Percentiles rank a stretch among this genome's conserved stretches.
phyloP scores from a whole-genome alignment of 2,113 vertebrate genomes.

The Otus sunia region DNA sequence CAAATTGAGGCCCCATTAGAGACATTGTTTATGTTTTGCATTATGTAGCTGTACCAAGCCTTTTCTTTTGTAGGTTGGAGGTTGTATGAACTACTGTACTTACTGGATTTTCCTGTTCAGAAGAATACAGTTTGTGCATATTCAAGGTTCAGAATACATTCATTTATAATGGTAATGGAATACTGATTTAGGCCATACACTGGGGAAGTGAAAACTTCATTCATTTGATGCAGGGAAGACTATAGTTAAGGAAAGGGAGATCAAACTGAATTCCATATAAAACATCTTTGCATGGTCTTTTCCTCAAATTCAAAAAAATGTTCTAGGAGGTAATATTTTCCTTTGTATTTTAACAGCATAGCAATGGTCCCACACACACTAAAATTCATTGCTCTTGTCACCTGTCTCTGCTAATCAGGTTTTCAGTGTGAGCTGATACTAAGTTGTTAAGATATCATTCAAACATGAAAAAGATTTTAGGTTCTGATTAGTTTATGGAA shows the following conservation, averaged over 20 bases:
- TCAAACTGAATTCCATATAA: neutral
- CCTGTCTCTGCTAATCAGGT: constrained; percentile 25
- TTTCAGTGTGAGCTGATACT: neutral
- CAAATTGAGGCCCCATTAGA: neutral
- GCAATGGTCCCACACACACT: neutral
- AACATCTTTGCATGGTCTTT: neutral
- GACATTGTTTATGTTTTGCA: neutral
- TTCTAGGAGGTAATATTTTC: constrained; percentile 23
- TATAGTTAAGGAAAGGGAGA: neutral
- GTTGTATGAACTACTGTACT: neutral
- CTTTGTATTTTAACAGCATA: constrained; percentile 25
- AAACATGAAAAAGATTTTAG: neutral
- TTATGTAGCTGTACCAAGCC: neutral
- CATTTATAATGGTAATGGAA: neutral
- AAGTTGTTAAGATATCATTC: constrained; percentile 39
- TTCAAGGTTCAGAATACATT: neutral
- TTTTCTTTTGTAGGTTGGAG: neutral
- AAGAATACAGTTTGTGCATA: neutral
- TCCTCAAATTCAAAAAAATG: constrained; percentile 14
- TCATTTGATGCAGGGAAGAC: neutral
- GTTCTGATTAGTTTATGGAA: constrained; percentile 33
- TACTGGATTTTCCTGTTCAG: neutral
- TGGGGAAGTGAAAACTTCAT: neutral
- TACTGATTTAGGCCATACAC: neutral
- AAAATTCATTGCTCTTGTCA: constrained; percentile 18